These are phyloP conservation scores for Botrylloides violaceus DNA, from an alignment of 23 tunicate species.

Conservation along the genomic window DNA sequence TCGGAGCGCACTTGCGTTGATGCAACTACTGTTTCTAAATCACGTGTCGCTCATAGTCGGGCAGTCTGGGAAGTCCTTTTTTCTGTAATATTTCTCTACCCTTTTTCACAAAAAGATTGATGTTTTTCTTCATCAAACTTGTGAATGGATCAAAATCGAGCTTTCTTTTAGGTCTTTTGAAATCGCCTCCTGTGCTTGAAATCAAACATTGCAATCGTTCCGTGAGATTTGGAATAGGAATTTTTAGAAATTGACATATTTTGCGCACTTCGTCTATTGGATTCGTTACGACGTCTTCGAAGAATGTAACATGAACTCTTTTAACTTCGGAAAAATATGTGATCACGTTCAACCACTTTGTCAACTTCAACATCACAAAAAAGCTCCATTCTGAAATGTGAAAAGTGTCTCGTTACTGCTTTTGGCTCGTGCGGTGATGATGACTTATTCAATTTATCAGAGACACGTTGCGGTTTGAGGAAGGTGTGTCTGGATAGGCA, in stretches of 20 bases:
- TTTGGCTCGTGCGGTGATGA: too few species aligned
- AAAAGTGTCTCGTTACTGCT: too few species aligned
- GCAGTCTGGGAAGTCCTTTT: not conserved
- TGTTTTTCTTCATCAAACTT: not conserved
- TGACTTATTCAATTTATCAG: too few species aligned
- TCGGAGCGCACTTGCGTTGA: too few species aligned
- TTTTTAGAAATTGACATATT: conserved; percentile 21
- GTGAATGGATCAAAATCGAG: conserved; percentile 20
- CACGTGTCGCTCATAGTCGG: conserved; percentile 12
- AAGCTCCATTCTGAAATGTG: conserved; percentile 30
- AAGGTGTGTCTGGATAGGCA: too few species aligned
- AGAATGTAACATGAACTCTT: conserved; percentile 17
- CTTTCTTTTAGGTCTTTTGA: conserved; percentile 5
- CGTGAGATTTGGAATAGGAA: conserved; percentile 1
- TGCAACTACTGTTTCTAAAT: too few species aligned
- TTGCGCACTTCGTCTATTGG: conserved; percentile 17
- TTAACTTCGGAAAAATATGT: not conserved
- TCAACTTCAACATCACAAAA: conserved; percentile 24
- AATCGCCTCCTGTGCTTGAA: conserved; percentile 9
- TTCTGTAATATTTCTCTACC: conserved; percentile 8
- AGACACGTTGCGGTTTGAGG: too few species aligned
- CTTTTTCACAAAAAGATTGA: conserved; percentile 3
- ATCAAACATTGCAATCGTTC: conserved; percentile 19
- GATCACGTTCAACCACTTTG: conserved; percentile 13
- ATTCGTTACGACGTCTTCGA: conserved; percentile 23